Evolutionary conservation across 2,888 invertebrate genomes (phyloP), one percentile per base, ranked within the genome.

Genomic region (Synergus gifuensis): DNA sequence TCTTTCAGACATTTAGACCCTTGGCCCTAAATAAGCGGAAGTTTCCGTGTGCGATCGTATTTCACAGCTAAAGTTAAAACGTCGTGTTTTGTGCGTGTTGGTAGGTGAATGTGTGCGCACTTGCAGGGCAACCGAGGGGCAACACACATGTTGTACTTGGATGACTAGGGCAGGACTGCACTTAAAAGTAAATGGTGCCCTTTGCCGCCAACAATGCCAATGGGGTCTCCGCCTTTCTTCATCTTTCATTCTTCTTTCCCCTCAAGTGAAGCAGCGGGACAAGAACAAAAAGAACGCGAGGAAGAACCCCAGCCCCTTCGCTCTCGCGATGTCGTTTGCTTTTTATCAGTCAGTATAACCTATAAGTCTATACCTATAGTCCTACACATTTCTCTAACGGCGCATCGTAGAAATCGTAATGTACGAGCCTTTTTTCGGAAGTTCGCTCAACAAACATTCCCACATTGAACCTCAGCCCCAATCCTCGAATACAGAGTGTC

Each of bases 231-330:
- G 79, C 46, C 63, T 78, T 69, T 54, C 76, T 76, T 63, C 60
- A n/a, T 80, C 76, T 80, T 76, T 76, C 82, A 76, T 80, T 77
- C 82, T 78, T 80, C 79, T 83, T 79, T 76, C 81, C 80, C 69
- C 76, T 40, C 78, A 77, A 80, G 78, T 77, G 67, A 58, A 77
- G 58, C 77, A 80, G 77, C 62, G 46, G 81, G 77, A 76, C 81
- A 79, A 78, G 77, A 83, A 82, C 80, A 82, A 83, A 82, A 76
- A 78, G 80, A 83, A 78, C 81, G 82, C 80, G 85, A 85, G 84
- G 83, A 84, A 83, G 83, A 84, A 83, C 58, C 64, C 77, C 78
- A 76, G 77, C 60, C 44, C 22, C 76, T 58, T 76, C 9, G 16
- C 60, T 76, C 76, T 76, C 77, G 76, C 78, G n/a, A 28, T 40